These are phyloP conservation scores for Lamellibrachia columna DNA, from an alignment of 2,888 invertebrate species.

Conservation along the genomic window DNA sequence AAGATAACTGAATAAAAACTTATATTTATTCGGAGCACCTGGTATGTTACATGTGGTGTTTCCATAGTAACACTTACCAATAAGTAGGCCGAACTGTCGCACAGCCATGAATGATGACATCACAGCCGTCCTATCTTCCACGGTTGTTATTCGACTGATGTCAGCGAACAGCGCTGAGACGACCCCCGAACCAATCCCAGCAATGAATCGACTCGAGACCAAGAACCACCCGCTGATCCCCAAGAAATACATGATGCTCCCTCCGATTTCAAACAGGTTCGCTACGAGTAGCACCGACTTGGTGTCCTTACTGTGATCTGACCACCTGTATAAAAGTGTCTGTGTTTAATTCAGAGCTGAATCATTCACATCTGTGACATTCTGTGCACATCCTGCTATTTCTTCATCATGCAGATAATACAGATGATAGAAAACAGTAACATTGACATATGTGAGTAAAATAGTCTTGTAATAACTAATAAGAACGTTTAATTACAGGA, in stretches of 20 bases:
- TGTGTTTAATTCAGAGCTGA: neutral
- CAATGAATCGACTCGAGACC: constrained; percentile 62
- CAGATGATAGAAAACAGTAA: neutral
- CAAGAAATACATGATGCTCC: constrained; percentile 66
- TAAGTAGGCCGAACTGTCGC: constrained; percentile 65
- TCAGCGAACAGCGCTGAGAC: constrained; percentile 60
- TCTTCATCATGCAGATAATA: neutral
- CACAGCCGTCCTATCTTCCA: constrained; percentile 64
- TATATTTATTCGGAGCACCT: neutral
- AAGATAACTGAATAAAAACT: neutral
- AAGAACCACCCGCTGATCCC: constrained; percentile 66
- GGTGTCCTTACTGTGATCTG: constrained; percentile 62
- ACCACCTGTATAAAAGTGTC: constrained; percentile 49
- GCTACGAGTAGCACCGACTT: constrained; percentile 62
- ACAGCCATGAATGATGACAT: constrained; percentile 65
- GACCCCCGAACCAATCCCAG: constrained; percentile 53
- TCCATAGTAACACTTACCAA: constrained; percentile 48
- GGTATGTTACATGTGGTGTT: neutral
- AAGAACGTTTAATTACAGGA: no score
- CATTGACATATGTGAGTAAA: neutral
- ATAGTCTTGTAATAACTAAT: no score
- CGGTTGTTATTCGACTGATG: constrained; percentile 63
- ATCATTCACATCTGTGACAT: no score
- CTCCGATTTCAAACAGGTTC: constrained; percentile 58
- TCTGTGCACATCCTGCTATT: no score